Base-by-base conservation (phyloP, 2,888 invertebrate genomes). In the Prenolepis imparis region DNA sequence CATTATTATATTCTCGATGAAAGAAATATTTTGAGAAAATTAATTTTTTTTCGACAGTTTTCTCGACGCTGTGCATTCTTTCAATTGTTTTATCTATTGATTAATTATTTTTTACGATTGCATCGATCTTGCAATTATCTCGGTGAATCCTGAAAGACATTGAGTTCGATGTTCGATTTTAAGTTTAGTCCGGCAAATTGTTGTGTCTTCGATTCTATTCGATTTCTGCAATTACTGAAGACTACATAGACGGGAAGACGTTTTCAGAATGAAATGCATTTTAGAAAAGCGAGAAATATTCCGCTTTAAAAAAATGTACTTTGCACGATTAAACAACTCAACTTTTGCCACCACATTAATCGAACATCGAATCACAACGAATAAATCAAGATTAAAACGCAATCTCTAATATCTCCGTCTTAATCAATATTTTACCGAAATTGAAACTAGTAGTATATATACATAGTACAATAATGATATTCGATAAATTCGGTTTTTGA, bases 211-310 rank as follows among this genome's bases (percentile, higher is more conserved):
- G 12, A 64, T 8, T 18, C 8, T 4, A 44, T 8, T 84, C 70
- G 86, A 87, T 82, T 84, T 36, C 48, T 80, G 73, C 18, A 84
- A 80, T 84, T 78, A 73, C 52, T 66, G 59, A 82, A 59, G 86
- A 66, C 74, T 84, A 82, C 81, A 84, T 82, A 82, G 73, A 28
- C n/a, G 64, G 88, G 85, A 89, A 89, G 89, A 83, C 82, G 41
- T 61, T 36, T 84, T 63, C 18, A 1, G 67, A 68, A 36, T 59
- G 68, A 78, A 78, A 67, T 57, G 57, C 41, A 21, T 64, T 75
- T 52, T 77, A 67, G n/a, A 44, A 39, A 78, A 57, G 15, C 44
- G 28, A 15, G 15, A 39, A 28, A 78, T 59, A 44, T 78, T 57
- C 21, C 32, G 24, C 21, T 44, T 68, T 36, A 59, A 28, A 41